Evolutionary conservation across 2,888 invertebrate species (phyloP).

Genomic region (Stenoptilia bipunctidactyla): DNA sequence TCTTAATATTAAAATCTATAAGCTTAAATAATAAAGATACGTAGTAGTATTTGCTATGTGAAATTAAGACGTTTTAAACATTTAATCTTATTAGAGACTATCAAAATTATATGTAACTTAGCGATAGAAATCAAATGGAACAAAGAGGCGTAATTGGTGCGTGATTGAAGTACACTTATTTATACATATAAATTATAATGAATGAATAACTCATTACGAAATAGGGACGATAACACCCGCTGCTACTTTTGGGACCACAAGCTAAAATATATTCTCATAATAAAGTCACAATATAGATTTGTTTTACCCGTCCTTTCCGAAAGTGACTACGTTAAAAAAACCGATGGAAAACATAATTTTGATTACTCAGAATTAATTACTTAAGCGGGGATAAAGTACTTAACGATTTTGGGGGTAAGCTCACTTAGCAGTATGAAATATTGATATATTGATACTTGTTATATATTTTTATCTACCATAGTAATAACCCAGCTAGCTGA

Average conservation of each 20-base stretch:
- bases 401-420: conserved; percentile 35
- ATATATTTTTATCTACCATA: conserved; percentile 28
- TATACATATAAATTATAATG: neutral
- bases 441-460: conserved; percentile 4
- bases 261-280: conserved; percentile 1
- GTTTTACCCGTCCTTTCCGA: too few species aligned
- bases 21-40: too few species aligned
- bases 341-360: too few species aligned
- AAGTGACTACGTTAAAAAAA: too few species aligned
- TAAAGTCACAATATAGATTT: neutral
- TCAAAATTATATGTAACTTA: too few species aligned
- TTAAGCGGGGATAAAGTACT: conserved; percentile 22
- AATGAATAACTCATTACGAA: neutral
- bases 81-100: too few species aligned
- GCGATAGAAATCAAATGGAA: neutral
- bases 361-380: neutral
- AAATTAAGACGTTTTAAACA: too few species aligned
- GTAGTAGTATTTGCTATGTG: too few species aligned
- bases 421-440: conserved; percentile 23
- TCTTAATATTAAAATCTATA: too few species aligned
- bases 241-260: neutral
- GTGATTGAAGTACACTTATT: neutral
- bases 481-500: conserved; percentile 31
- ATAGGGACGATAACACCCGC: neutral
- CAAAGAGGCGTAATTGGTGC: neutral